These are phyloP conservation scores for Tachina lurida DNA, from an alignment of 2,888 invertebrate genomes.

Conservation along the genomic window DNA sequence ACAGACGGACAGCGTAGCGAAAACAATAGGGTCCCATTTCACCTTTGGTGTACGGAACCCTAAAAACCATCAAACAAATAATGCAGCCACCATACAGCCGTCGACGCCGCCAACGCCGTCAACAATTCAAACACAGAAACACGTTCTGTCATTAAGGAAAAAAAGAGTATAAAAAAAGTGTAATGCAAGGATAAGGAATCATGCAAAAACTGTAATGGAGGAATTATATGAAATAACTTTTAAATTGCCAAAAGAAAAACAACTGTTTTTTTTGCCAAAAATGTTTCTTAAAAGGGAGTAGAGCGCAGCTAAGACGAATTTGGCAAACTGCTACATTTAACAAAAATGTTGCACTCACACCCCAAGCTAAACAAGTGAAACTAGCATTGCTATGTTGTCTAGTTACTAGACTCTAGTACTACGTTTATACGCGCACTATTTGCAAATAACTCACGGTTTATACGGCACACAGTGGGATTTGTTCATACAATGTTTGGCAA, in stretches of 20 bases:
- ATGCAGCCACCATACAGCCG: neutral
- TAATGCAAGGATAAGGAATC: constrained; percentile 39
- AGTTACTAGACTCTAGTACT: no score
- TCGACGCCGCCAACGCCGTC: neutral
- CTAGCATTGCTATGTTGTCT: no score
- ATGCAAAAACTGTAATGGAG: constrained; percentile 16
- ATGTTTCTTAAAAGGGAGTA: neutral
- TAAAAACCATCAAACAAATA: constrained; percentile 11
- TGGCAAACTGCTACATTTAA: neutral
- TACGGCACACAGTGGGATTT: no score
- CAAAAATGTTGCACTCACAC: neutral
- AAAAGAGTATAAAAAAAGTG: constrained; percentile 13
- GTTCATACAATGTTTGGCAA: no score
- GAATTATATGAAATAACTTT: constrained; percentile 53
- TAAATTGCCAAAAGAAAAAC: constrained; percentile 34
- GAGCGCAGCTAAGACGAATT: neutral
- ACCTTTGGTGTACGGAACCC: no score
- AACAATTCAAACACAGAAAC: constrained; percentile 38
- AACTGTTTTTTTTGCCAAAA: constrained; percentile 17
- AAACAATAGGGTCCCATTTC: no score
- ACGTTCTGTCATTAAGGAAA: constrained; percentile 38
- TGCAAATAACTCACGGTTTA: no score
- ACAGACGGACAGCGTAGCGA: no score
- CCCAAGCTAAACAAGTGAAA: no score
- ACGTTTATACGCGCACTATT: no score